Base-by-base conservation (phyloP, 2,113 vertebrate species). In the Otis tarda region DNA sequence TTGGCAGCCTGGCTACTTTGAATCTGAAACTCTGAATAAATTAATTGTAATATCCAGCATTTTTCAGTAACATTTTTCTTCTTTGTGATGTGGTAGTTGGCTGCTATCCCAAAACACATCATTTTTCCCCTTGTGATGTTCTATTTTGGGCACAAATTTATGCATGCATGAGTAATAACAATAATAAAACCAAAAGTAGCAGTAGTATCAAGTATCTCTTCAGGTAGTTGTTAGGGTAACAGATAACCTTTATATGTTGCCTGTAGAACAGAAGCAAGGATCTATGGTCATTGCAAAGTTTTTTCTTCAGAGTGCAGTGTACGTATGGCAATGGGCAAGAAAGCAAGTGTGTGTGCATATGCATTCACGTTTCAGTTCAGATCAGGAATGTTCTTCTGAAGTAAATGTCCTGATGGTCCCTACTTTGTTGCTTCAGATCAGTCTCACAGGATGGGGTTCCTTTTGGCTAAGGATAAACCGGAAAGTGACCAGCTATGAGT, bases 11-110 rank as follows among this genome's bases (percentile, higher is more conserved):
- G 61, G 7, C 35, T 87, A 50, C 57, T 92, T 90, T 49, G 57
- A 92, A 89, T 89, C 74, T 61, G 67, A 89, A 90, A 81, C 30
- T 70, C 71, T 82, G 49, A 94, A 90, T 81, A 95, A 84, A 86
- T 80, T 83, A 81, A 56, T 95, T 78, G 23, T 56, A 61, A 52
- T 61, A 68, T 37, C 9, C 43, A 65, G 13, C 45, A 27, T 61
- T 81, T 96, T 77, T 81, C 31, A 74, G 68, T 74, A 61, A 31
- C 1, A 1, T 56, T 71, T 75, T 68, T 64, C 33, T 57, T 82
- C 3, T 83, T 78, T 74, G 23, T 52, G 10, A 0, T 71, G 2
- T 65, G 71, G 25, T 35, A 39, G 20, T 63, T 93, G 59, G n/a
- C 67, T 82, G 35, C 49, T 70, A 9, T 80, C 21, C 68, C 25